These are phyloP conservation scores for Bubo scandiacus DNA, from an alignment of 2,113 vertebrate genomes.

Conservation along the genomic window DNA sequence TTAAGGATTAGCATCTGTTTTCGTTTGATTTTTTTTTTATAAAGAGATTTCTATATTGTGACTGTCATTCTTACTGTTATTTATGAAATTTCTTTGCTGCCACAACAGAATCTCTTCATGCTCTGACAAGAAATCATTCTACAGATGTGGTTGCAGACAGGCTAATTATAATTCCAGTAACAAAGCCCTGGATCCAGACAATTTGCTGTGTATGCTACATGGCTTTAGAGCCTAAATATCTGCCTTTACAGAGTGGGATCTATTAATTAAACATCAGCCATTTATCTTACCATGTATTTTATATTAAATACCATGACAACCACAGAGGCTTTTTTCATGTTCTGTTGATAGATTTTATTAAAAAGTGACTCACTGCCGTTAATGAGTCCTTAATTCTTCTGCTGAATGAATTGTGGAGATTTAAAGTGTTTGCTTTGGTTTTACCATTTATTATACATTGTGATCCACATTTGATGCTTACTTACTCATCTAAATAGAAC, in stretches of 20 bases:
- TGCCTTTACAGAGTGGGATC: neutral
- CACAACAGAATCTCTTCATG: neutral
- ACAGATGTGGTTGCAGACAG: neutral
- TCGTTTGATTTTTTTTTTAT: neutral
- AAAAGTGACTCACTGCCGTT: neutral
- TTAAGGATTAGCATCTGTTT: neutral
- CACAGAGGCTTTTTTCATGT: neutral
- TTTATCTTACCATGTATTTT: neutral
- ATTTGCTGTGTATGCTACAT: neutral
- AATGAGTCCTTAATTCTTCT: neutral
- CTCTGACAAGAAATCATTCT: neutral
- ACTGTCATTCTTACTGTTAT: neutral
- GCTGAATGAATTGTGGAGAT: neutral
- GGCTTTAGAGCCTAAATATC: neutral
- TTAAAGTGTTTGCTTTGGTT: neutral
- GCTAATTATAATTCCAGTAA: conserved; percentile 17
- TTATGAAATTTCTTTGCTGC: neutral
- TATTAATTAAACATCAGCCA: neutral
- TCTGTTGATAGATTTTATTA: neutral
- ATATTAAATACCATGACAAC: conserved; percentile 25
- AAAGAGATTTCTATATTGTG: neutral
- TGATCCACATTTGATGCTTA: neutral
- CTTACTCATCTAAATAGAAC: neutral
- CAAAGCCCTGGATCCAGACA: neutral
- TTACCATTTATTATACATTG: neutral